Conservation (phyloP, 2,113 vertebrate species). For the Copsychus sechellarum region DNA sequence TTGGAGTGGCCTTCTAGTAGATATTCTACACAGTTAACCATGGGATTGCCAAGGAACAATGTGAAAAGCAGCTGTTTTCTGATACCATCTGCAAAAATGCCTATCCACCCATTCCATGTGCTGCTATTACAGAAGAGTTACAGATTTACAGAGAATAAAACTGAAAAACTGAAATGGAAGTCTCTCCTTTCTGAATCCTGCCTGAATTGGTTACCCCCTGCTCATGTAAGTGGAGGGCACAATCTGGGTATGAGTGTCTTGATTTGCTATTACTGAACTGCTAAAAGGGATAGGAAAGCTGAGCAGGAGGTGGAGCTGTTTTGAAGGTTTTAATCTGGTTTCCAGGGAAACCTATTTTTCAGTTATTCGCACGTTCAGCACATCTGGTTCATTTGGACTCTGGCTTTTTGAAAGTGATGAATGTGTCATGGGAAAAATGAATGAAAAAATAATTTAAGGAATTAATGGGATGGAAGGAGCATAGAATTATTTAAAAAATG, state of each 20-base stretch:
- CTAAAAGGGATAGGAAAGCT: constrained; percentile 35
- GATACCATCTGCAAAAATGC: constrained; percentile 43
- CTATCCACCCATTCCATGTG: background rate
- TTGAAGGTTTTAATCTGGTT: constrained; percentile 59
- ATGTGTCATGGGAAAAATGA: constrained; percentile 30
- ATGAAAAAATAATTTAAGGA: constrained; percentile 55
- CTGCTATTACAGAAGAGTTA: constrained; percentile 5
- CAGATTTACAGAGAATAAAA: constrained; percentile 11
- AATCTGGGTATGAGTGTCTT: constrained; percentile 43
- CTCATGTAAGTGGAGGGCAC: constrained; percentile 35
- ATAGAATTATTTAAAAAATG: background rate
- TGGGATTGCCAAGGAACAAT: background rate
- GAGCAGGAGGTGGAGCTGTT: constrained; percentile 56
- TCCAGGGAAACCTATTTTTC: constrained; percentile 60
- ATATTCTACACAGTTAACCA: constrained; percentile 38
- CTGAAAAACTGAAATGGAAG: constrained; percentile 17
- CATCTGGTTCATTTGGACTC: constrained; percentile 63
- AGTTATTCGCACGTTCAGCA: constrained; percentile 60
- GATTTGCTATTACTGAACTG: constrained; percentile 49
- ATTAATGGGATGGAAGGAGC: constrained; percentile 48
- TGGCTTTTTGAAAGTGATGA: constrained; percentile 46
- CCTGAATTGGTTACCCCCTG: constrained; percentile 42
- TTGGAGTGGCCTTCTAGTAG: constrained; percentile 50
- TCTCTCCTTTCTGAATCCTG: constrained; percentile 18
- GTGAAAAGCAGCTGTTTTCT: constrained; percentile 28